Evolutionary conservation across 2,888 invertebrate species (phyloP), one percentile per base, ranked within the genome.

Genomic region (Tryphoninae sp.): DNA sequence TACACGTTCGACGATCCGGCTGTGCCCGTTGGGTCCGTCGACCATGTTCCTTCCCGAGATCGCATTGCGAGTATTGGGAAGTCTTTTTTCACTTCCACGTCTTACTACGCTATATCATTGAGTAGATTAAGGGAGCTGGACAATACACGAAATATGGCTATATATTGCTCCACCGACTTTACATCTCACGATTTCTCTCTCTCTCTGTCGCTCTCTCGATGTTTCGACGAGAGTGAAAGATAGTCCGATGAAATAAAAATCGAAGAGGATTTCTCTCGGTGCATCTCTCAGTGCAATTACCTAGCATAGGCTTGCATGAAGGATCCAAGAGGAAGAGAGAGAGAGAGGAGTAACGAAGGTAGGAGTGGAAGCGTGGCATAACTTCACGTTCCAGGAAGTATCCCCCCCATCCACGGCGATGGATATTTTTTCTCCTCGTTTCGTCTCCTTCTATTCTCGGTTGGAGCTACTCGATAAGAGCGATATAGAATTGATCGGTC

Each of bases 341-440:
- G 74, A 83, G 75, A 80, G 68, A 83, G 80, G 76, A 78, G 62
- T 45, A 49, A 61, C 23, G 78, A 58, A 81, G 68, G 81, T 78
- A 80, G 73, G 82, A 78, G 82, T 77, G 61, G 75, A 80, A 80
- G 85, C 83, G 82, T 59, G 26, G 86, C 87, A 86, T 86, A 86
- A 85, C 85, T 84, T 88, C 88, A 88, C 88, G 88, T 89, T 88
- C 89, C 87, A 88, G 88, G 88, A 89, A 89, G 88, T 74, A 69
- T 80, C 40, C 58, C 72, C 40, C 61, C 49, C 45, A 19, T 53
- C 49, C 51, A 22, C 23, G 26, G 26, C n/a, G 19, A 19, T 19
- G 42, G 53, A 23, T 68, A 26, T 62, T 64, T 26, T 64, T 77
- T 62, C 58, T 72, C 77, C 51, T 69, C 76, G 77, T 81, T 80